Conservation (phyloP, 2,797 vertebrate genomes). For the Tragelaphus eurycerus region DNA sequence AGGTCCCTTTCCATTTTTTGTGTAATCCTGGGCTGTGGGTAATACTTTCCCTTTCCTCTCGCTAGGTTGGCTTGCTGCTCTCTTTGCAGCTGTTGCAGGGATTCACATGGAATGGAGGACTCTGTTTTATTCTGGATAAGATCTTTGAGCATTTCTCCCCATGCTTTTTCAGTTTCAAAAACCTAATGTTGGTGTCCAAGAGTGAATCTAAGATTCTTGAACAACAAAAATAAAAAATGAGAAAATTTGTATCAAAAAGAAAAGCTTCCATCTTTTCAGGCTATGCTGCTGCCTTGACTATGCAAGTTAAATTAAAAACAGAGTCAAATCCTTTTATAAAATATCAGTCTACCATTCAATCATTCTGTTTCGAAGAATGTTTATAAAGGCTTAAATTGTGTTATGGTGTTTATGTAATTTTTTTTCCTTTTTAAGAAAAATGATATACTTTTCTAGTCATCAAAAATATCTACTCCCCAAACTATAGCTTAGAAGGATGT, state of each 20-base stretch:
- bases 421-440: conserved; percentile 60
- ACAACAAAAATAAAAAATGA: conserved; percentile 42
- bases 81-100: conserved; percentile 54
- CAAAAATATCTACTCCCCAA: neutral
- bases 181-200: conserved; percentile 45
- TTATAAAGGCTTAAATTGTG: conserved; percentile 58
- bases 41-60: conserved; percentile 49
- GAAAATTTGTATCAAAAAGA: conserved; percentile 25
- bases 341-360: neutral
- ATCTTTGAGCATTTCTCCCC: neutral
- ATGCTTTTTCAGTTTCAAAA: conserved; percentile 22
- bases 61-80: conserved; percentile 49
- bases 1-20: conserved; percentile 7
- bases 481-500: conserved; percentile 9
- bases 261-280: conserved; percentile 44
- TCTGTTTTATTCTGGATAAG: conserved; percentile 3
- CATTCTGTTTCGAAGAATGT: conserved; percentile 56
- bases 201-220: conserved; percentile 55
- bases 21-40: neutral
- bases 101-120: conserved; percentile 39
- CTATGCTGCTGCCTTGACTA: conserved; percentile 40
- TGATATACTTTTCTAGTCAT: conserved; percentile 10
- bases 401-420: conserved; percentile 47
- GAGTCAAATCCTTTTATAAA: conserved; percentile 52
- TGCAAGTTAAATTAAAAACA: conserved; percentile 31